Conservation (phyloP, 2,888 invertebrate species). For the Silvanus unidentatus region DNA sequence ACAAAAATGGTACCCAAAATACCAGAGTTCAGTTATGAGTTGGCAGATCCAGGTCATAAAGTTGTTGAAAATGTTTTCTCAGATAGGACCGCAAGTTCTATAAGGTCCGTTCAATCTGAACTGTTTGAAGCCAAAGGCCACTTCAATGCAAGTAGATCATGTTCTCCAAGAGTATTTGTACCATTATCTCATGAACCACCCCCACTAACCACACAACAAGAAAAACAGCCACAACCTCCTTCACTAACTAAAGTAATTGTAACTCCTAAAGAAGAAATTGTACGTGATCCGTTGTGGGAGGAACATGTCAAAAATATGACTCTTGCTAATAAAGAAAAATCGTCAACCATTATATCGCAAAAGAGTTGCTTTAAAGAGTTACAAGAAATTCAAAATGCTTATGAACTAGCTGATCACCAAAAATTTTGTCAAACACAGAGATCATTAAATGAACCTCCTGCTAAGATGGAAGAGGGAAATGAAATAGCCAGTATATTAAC, state of each 20-base stretch:
- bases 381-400: constrained; percentile 35
- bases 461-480: constrained; percentile 13
- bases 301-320: constrained; percentile 31
- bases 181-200: constrained; percentile 22
- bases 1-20: constrained; percentile 19
- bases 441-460: constrained; percentile 16
- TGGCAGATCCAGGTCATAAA: constrained; percentile 29
- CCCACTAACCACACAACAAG: constrained; percentile 3
- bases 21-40: constrained; percentile 37
- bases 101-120: constrained; percentile 38
- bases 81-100: constrained; percentile 19
- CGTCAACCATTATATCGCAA: constrained; percentile 32
- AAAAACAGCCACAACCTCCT: constrained; percentile 4
- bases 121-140: constrained; percentile 44
- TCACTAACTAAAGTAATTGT: constrained; percentile 21
- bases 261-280: constrained; percentile 21
- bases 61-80: constrained; percentile 31
- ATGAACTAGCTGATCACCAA: constrained; percentile 25
- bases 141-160: constrained; percentile 38
- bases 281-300: constrained; percentile 28
- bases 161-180: constrained; percentile 38
- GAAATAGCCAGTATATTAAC: constrained; percentile 21
- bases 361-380: constrained; percentile 38
- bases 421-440: constrained; percentile 16
- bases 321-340: constrained; percentile 31